Conservation (phyloP, 2,113 vertebrate species). For the Zosterops hypoxanthus region DNA sequence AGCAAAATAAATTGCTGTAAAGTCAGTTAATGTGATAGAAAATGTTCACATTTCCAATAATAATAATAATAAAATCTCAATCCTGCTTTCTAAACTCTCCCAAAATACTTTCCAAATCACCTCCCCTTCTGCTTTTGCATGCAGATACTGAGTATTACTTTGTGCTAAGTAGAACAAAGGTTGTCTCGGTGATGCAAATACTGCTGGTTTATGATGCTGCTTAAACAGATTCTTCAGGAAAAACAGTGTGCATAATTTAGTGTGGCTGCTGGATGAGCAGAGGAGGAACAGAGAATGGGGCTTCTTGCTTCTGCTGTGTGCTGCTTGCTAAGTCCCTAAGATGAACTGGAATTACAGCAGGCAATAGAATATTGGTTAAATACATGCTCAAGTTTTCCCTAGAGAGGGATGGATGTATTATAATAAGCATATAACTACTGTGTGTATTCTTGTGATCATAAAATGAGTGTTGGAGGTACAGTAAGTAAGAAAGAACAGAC, state of each 20-base stretch:
- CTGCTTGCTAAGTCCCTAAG: background rate
- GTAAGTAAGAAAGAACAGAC: background rate
- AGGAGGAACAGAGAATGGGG: background rate
- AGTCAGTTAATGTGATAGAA: conserved; percentile 65
- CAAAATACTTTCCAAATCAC: conserved; percentile 20
- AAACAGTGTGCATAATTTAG: background rate
- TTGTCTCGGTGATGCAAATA: background rate
- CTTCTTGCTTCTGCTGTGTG: background rate
- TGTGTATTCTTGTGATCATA: background rate
- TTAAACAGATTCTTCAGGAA: conserved; percentile 26
- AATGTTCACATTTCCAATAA: conserved; percentile 53
- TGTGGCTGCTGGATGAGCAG: background rate
- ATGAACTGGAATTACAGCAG: background rate
- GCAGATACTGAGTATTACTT: background rate
- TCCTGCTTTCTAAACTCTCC: conserved; percentile 46
- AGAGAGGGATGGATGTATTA: background rate
- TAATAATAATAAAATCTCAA: conserved; percentile 61
- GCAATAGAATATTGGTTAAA: background rate
- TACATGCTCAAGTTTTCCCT: background rate
- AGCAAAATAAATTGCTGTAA: conserved; percentile 72
- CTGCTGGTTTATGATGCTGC: background rate
- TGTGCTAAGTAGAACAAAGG: conserved; percentile 10
- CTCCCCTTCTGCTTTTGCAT: background rate
- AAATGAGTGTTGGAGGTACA: background rate
- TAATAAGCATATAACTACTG: background rate